Base-by-base conservation (phyloP, 2,797 vertebrate species). In the Arrhamphus sclerolepis region DNA sequence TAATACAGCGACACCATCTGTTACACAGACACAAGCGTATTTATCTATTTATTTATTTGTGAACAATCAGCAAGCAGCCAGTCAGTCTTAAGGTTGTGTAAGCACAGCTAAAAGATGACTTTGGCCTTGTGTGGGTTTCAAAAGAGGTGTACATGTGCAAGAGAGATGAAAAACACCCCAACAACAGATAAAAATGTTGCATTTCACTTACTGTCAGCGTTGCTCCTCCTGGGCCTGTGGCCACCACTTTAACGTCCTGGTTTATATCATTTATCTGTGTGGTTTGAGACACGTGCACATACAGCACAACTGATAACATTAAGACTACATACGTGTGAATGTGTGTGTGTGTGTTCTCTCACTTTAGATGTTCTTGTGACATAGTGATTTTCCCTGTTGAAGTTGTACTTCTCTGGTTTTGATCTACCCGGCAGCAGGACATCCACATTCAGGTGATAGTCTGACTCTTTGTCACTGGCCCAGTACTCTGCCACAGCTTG, bases 401-500 rank as follows among this genome's bases (percentile, higher is more conserved):
- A 89, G 6, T 64, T 80, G 66, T 79, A 91, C 0, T 0, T 72
- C 0, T 87, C 0, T 0, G 66, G 4, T 0, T 0, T 20, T 5
- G 51, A 28, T 0, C 92, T 90, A 11, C 91, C 93, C 0, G 93
- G 90, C 53, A 96, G 72, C 2, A 73, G 22, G 18, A 98, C 59
- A 7, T 91, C 86, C 43, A 98, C 89, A 0, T 94, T 82, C 46
- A 98, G 74, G 58, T 92, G 60, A 41, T 94, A 81, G 0, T 89
- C 49, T 46, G 91, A 68, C 1, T 58, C 29, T 0, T 87, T 84
- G 0, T 73, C 24, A 0, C 7, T 62, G 0, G 46, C 14, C 84
- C 93, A 91, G 77, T 94, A 96, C 49, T 92, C 86, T n/a, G 95
- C 85, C 65, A 96, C 56, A 0, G 94, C 94, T 80, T 96, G 95